Evolutionary conservation across 2,797 vertebrate species (phyloP).

Genomic region (Liparis tanakae): DNA sequence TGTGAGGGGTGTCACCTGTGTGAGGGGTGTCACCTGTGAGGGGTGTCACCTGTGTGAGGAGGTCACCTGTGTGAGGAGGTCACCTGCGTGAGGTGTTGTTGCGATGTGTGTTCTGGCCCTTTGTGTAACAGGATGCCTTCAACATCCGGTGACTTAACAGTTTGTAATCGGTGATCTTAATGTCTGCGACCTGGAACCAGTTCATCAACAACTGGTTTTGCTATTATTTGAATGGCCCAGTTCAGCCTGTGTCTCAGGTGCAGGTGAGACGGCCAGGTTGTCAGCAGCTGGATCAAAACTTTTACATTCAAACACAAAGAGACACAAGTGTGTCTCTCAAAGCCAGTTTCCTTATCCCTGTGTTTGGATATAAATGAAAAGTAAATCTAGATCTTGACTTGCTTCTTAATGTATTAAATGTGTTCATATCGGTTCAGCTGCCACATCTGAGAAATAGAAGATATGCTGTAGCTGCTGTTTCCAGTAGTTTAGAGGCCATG

Average conservation of each 20-base stretch:
- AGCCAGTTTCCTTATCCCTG: not conserved
- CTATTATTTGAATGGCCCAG: not conserved
- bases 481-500: not conserved
- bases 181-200: not conserved
- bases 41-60: conserved; percentile 74
- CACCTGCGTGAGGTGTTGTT: not conserved
- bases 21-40: too few species aligned
- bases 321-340: not conserved
- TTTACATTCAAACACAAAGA: conserved; percentile 7
- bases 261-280: not conserved
- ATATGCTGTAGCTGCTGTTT: too few species aligned
- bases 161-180: not conserved
- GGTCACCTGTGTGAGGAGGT: conserved; percentile 71
- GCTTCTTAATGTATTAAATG: not conserved
- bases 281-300: conserved; percentile 4
- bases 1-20: too few species aligned
- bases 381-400: not conserved
- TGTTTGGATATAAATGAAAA: too few species aligned
- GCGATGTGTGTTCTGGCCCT: not conserved
- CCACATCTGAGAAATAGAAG: too few species aligned
- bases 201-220: too few species aligned
- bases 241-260: not conserved
- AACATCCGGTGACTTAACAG: not conserved
- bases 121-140: not conserved
- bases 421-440: not conserved